These are phyloP conservation scores for Autographa pulchrina DNA, from an alignment of 2,888 invertebrate genomes.

Conservation along the genomic window DNA sequence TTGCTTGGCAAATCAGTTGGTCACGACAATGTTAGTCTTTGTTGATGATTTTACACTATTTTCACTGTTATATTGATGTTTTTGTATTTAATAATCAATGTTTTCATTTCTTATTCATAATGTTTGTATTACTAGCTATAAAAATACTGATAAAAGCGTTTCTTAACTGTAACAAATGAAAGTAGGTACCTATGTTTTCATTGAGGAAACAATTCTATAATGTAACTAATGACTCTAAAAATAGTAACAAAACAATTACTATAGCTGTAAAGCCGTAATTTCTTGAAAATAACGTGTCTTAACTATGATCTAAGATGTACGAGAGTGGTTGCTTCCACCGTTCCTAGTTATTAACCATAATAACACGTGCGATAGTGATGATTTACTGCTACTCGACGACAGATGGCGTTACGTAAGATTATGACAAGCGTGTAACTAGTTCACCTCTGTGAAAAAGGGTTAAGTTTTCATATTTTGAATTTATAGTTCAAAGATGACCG, in stretches of 20 bases:
- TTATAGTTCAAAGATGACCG: not conserved
- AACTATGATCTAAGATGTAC: not conserved
- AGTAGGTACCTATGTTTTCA: not conserved
- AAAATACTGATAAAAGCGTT: not conserved
- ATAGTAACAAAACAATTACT: not conserved
- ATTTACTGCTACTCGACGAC: conserved; percentile 61
- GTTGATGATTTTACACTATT: conserved; percentile 64
- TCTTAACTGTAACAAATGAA: not conserved
- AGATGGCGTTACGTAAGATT: conserved; percentile 72
- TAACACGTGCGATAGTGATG: conserved; percentile 14
- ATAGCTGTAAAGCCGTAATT: not conserved
- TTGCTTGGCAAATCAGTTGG: conserved; percentile 66
- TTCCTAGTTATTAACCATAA: conserved; percentile 13
- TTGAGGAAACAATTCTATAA: not conserved
- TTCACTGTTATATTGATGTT: conserved; percentile 51
- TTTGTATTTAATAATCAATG: conserved; percentile 24
- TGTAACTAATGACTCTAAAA: not conserved
- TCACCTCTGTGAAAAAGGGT: not conserved
- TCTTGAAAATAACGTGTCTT: not conserved
- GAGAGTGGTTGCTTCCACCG: conserved; percentile 11
- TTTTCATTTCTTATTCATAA: conserved; percentile 1
- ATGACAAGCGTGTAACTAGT: not conserved
- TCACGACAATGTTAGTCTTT: conserved; percentile 64
- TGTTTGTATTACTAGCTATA: not conserved
- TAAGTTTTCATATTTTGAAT: not conserved